Conservation (phyloP, 2,113 vertebrate genomes). For the Campylomormyrus numenius region DNA sequence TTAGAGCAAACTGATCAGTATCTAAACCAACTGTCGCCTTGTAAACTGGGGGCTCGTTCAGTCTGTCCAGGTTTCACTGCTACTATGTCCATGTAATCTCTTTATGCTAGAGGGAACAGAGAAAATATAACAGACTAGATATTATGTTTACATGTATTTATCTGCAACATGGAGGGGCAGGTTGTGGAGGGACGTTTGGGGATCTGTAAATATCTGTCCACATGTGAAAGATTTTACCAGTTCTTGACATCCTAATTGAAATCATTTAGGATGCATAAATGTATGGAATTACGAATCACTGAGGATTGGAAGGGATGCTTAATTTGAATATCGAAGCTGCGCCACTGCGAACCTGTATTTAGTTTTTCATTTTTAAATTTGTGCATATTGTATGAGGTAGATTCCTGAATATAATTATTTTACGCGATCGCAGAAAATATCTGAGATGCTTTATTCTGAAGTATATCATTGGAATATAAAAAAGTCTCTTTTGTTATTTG, state of each 20-base stretch:
- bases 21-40: neutral
- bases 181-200: neutral
- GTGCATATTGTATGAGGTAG: neutral
- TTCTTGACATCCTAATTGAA: neutral
- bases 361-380: neutral
- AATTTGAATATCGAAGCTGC: neutral
- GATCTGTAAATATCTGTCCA: neutral
- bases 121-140: neutral
- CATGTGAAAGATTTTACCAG: neutral
- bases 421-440: constrained; percentile 16
- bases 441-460: neutral
- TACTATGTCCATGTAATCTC: neutral
- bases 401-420: constrained; percentile 47
- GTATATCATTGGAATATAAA: constrained; percentile 23
- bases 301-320: neutral
- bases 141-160: neutral
- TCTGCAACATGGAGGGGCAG: neutral
- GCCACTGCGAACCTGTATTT: neutral
- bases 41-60: neutral
- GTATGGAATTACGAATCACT: neutral
- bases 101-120: neutral
- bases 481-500: constrained; percentile 46
- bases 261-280: constrained; percentile 2
- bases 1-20: neutral
- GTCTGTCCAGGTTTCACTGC: neutral